Conservation (phyloP, 1,140 invertebrate genomes). For the Acromyrmex heyeri region DNA sequence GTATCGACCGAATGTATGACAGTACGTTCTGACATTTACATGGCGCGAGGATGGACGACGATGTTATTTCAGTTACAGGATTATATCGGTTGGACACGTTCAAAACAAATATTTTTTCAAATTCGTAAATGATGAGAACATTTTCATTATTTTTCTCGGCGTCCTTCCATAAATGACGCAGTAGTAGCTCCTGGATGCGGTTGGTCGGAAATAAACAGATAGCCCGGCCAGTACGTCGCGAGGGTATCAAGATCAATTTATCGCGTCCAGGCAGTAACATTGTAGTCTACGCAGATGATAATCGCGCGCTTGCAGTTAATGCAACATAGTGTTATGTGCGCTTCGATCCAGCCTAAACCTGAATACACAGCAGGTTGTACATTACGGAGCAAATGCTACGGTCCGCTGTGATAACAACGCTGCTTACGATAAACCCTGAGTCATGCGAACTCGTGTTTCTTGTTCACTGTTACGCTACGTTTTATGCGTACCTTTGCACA, state of each 20-base stretch:
- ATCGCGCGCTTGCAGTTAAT: slow-evolving; percentile 59
- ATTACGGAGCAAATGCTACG: slow-evolving; percentile 57
- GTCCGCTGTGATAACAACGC: slow-evolving; percentile 52
- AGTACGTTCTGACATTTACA: slow-evolving; percentile 24
- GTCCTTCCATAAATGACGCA: not conserved
- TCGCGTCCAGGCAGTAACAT: slow-evolving; percentile 49
- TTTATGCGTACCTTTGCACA: slow-evolving; percentile 7
- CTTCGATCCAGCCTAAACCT: slow-evolving; percentile 61
- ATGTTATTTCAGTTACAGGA: slow-evolving; percentile 6
- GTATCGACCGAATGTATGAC: slow-evolving; percentile 4
- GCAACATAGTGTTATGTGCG: slow-evolving; percentile 64
- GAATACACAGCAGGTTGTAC: slow-evolving; percentile 60
- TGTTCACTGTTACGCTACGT: slow-evolving; percentile 33
- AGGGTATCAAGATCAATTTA: slow-evolving; percentile 61
- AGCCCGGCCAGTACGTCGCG: slow-evolving; percentile 27
- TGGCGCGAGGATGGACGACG: not conserved
- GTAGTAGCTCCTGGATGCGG: not conserved
- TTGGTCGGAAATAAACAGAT: slow-evolving; percentile 30
- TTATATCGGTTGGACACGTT: not conserved
- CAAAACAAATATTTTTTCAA: not conserved
- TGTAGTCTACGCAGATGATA: slow-evolving; percentile 62
- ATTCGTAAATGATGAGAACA: not conserved
- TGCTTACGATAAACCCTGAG: slow-evolving; percentile 55
- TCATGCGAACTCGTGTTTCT: slow-evolving; percentile 56
- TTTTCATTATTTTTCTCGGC: not conserved